Evolutionary conservation across 1,140 invertebrate species (phyloP).

Genomic region (Augochlora pura): DNA sequence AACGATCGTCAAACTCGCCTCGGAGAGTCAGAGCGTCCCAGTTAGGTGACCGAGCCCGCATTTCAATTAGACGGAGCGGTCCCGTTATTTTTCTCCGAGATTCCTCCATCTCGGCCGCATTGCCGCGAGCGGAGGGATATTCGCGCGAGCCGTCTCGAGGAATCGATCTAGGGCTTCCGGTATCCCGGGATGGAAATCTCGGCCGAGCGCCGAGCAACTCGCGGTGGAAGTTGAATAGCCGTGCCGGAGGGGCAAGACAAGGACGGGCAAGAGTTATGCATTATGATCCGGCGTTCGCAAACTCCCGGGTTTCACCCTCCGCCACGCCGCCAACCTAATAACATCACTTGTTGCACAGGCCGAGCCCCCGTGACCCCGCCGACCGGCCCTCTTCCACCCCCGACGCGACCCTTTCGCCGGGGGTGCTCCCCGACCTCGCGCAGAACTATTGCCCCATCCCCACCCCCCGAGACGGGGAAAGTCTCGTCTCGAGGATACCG

Average conservation of each 20-base stretch:
- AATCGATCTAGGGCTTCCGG: constrained; percentile 34
- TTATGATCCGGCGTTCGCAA: constrained; percentile 73
- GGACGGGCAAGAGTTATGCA: constrained; percentile 76
- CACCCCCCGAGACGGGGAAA: constrained; percentile 33
- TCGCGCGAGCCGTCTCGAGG: not conserved
- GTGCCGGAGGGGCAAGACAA: constrained; percentile 68
- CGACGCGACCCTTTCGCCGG: not conserved
- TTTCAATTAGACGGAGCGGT: too few relatives aligned
- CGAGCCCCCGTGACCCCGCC: constrained; percentile 46
- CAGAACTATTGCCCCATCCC: constrained; percentile 67
- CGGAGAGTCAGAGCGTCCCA: too few relatives aligned
- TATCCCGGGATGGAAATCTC: constrained; percentile 18
- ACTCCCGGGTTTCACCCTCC: constrained; percentile 50
- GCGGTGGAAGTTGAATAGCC: constrained; percentile 49
- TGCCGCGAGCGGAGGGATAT: not conserved
- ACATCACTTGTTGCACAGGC: constrained; percentile 76
- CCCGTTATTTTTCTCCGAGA: too few relatives aligned
- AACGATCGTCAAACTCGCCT: too few relatives aligned
- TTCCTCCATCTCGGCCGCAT: too few relatives aligned
- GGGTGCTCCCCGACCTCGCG: constrained; percentile 24
- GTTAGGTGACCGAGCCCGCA: too few relatives aligned
- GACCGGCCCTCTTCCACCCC: not conserved
- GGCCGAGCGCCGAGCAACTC: constrained; percentile 26
- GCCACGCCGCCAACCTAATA: constrained; percentile 69
- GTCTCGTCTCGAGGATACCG: constrained; percentile 60